phyloP scores from a whole-genome alignment of 2,797 vertebrate genomes.

The Petrocephalus sullivani region DNA sequence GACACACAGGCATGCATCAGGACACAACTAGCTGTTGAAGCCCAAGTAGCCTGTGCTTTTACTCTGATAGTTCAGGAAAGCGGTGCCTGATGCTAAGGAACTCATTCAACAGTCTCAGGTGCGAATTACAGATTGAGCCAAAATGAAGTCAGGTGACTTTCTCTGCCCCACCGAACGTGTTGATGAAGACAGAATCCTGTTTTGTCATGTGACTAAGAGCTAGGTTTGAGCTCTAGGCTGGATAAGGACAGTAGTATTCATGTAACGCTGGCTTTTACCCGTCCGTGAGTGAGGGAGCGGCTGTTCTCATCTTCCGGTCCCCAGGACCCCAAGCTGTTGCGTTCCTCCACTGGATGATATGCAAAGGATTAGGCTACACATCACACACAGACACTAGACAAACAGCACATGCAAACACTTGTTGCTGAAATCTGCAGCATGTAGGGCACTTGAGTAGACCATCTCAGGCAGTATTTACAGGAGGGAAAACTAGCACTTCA shows the following conservation, averaged over 20 bases:
- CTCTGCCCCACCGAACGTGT: not conserved
- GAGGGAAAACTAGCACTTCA: not conserved
- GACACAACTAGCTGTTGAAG: not conserved
- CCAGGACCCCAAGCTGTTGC: slow-evolving; percentile 79
- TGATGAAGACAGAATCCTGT: not conserved
- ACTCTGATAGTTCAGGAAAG: slow-evolving; percentile 1
- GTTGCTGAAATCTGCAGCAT: not conserved
- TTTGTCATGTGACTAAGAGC: not conserved
- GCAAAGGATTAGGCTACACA: slow-evolving; percentile 23
- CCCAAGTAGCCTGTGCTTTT: not conserved
- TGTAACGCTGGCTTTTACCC: slow-evolving; percentile 61
- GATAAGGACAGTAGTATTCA: not conserved
- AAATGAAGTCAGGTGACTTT: not conserved
- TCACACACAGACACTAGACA: slow-evolving; percentile 35
- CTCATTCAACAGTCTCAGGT: not conserved
- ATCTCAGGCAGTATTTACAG: not conserved
- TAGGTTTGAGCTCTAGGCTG: not conserved
- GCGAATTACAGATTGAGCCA: not conserved
- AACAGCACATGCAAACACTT: not conserved
- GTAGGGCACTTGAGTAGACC: not conserved
- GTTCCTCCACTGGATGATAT: slow-evolving; percentile 75
- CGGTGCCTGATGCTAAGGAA: not conserved
- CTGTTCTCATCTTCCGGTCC: slow-evolving; percentile 76
- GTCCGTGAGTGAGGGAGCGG: slow-evolving; percentile 77
- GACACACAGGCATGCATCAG: slow-evolving; percentile 1